Conservation (phyloP, 2,113 vertebrate species). For the Laterallus jamaicensis region DNA sequence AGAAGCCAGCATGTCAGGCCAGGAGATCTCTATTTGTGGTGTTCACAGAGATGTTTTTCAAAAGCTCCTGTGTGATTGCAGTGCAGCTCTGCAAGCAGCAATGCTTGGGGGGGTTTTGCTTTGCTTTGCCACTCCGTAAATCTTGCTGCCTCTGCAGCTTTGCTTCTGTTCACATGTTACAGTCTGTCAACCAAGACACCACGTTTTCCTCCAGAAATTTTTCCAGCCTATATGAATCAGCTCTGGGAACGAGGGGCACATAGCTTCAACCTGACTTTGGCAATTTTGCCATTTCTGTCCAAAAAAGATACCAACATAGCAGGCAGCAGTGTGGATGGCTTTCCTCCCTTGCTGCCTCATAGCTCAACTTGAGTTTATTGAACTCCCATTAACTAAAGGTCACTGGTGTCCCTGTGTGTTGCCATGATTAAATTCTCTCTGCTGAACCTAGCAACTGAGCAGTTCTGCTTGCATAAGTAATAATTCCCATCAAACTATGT, state of each 20-base stretch:
- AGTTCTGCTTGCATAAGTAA: not conserved
- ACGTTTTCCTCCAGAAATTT: not conserved
- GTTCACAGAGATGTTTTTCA: not conserved
- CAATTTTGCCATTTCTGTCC: not conserved
- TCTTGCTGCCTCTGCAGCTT: not conserved
- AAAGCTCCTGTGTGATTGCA: not conserved
- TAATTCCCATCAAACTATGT: not conserved
- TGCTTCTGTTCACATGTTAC: not conserved
- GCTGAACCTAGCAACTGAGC: not conserved
- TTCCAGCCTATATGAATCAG: not conserved
- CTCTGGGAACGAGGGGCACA: not conserved
- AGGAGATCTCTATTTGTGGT: not conserved
- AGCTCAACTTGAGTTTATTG: not conserved
- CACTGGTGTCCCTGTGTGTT: not conserved
- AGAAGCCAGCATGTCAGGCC: not conserved
- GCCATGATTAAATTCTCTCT: not conserved
- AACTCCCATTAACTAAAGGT: conserved; percentile 11
- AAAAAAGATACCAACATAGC: rapidly evolving
- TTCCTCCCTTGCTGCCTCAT: not conserved
- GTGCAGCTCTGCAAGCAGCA: not conserved
- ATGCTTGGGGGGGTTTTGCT: not conserved
- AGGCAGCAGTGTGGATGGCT: not conserved
- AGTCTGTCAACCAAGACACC: not conserved
- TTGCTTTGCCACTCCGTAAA: not conserved
- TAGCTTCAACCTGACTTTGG: not conserved